A percentile compares a stretch with the other conserved stretches of the same genome.
phyloP scores from a whole-genome alignment of 2,797 vertebrate genomes.

The Netta rufina region DNA sequence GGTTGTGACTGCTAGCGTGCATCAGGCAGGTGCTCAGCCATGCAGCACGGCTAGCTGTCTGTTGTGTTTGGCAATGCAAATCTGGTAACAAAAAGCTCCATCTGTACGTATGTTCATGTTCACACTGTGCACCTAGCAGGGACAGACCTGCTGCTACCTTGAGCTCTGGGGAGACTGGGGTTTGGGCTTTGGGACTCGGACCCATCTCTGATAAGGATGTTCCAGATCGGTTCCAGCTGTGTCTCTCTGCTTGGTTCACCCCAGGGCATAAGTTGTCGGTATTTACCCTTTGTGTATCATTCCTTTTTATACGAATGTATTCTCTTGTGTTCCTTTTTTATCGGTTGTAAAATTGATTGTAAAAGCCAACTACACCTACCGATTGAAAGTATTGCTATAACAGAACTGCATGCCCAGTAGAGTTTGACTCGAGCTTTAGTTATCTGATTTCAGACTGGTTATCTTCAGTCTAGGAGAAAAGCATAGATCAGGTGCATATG shows the following conservation, averaged over 20 bases:
- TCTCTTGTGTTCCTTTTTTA: constrained; percentile 52
- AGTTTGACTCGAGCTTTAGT: constrained; percentile 55
- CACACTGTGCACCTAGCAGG: background rate
- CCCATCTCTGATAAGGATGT: rapidly evolving
- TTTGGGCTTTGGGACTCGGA: background rate
- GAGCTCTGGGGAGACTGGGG: background rate
- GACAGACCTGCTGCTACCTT: background rate
- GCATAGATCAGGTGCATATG: constrained; percentile 42
- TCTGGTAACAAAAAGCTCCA: background rate
- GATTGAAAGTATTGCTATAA: constrained; percentile 66
- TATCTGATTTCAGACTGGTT: constrained; percentile 20
- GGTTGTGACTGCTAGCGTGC: background rate
- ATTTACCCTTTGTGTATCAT: constrained; percentile 54
- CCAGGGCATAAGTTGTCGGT: background rate
- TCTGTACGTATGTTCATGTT: background rate
- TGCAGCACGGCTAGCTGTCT: background rate
- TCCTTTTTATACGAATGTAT: constrained; percentile 74
- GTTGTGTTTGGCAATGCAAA: background rate
- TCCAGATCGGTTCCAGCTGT: background rate
- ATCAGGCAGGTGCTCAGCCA: background rate
- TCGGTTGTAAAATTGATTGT: constrained; percentile 67
- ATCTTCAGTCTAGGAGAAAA: constrained; percentile 42
- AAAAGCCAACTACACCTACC: constrained; percentile 66
- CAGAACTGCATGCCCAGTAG: constrained; percentile 63
- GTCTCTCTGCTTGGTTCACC: constrained; percentile 13